phyloP scores from a whole-genome alignment of 1,140 invertebrate species.

The Aphelenchoides fujianensis region DNA sequence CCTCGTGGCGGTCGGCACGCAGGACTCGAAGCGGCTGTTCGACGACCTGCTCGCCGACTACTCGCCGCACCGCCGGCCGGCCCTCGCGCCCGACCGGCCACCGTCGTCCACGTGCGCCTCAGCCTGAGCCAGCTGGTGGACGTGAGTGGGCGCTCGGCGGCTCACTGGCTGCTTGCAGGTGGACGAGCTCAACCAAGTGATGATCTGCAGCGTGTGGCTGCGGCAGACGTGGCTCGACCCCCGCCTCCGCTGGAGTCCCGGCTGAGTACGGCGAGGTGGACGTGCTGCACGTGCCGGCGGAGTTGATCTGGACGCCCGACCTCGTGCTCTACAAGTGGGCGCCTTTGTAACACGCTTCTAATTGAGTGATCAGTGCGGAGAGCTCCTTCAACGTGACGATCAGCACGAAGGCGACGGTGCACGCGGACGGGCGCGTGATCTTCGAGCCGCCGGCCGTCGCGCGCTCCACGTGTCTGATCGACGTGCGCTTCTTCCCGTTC shows the following conservation, averaged over 20 bases:
- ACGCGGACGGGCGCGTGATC: conserved; percentile 64
- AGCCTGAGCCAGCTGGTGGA: conserved; percentile 88
- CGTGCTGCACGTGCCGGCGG: conserved; percentile 28
- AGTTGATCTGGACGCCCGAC: conserved; percentile 79
- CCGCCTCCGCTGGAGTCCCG: conserved; percentile 85
- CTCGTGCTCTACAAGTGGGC: conserved; percentile 63
- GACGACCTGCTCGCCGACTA: conserved; percentile 87
- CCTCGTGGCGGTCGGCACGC: too few species aligned
- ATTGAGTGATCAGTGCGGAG: conserved; percentile 3
- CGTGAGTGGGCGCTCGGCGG: too few species aligned
- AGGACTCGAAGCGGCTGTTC: conserved; percentile 63
- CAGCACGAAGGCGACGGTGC: conserved; percentile 65
- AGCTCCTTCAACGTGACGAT: conserved; percentile 28
- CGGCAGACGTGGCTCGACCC: conserved; percentile 90
- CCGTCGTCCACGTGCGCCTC: conserved; percentile 84
- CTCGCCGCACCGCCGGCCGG: conserved; percentile 86
- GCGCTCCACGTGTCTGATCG: conserved; percentile 65
- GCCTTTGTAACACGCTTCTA: neutral
- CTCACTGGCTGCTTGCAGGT: too few species aligned
- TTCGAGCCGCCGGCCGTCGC: conserved; percentile 66
- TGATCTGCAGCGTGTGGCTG: conserved; percentile 62
- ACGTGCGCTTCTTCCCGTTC: conserved; percentile 66
- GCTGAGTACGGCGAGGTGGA: conserved; percentile 37
- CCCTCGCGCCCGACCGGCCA: conserved; percentile 83
- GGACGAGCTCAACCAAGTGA: conserved; percentile 81